Conservation (phyloP, 2,888 invertebrate species). For the Patella depressa region DNA sequence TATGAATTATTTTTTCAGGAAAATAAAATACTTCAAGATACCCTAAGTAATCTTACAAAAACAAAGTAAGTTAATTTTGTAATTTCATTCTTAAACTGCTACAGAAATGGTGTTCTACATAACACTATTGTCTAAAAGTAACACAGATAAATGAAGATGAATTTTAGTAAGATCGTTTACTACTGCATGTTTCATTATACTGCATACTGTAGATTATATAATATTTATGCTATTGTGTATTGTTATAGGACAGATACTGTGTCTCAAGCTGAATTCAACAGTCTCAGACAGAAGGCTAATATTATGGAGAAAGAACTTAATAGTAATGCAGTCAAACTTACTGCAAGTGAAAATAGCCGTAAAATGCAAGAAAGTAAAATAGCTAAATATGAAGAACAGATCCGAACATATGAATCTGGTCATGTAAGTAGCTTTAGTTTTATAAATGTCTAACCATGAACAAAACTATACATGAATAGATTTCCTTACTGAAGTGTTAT, state of each 20-base stretch:
- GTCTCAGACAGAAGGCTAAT: conserved; percentile 58
- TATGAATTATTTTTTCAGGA: conserved; percentile 42
- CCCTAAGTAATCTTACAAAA: conserved; percentile 40
- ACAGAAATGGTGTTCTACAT: neutral
- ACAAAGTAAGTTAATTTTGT: conserved; percentile 50
- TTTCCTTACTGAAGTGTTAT: too few relatives aligned
- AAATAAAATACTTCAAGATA: conserved; percentile 63
- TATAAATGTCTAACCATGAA: too few relatives aligned
- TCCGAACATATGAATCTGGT: conserved; percentile 51
- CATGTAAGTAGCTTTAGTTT: conserved; percentile 41
- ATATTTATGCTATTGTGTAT: neutral
- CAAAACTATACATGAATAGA: too few relatives aligned
- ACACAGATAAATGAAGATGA: neutral
- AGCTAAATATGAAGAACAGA: conserved; percentile 55
- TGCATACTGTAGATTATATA: neutral
- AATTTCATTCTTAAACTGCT: too few relatives aligned
- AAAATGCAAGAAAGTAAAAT: conserved; percentile 56
- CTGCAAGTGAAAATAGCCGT: conserved; percentile 57
- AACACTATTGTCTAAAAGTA: neutral
- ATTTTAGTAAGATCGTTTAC: too few relatives aligned
- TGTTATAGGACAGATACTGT: conserved; percentile 47
- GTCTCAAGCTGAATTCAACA: conserved; percentile 47
- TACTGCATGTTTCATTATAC: neutral
- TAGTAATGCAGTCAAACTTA: conserved; percentile 55
- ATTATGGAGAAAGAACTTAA: conserved; percentile 64